Conservation (phyloP, 2,888 invertebrate genomes). For the Nomada goodeniana region DNA sequence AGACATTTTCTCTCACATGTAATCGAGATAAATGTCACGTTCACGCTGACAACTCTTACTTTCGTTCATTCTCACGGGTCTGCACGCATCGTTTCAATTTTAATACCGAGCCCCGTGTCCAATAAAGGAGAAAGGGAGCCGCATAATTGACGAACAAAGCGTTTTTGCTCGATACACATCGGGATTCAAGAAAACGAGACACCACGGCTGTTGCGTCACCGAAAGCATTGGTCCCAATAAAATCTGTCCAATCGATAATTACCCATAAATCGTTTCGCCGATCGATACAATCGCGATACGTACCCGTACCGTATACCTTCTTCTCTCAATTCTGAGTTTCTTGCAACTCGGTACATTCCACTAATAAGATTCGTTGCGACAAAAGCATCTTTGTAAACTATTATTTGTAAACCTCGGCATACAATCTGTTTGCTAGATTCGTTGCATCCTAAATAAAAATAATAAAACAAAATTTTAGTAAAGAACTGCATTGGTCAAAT, state of each 20-base stretch:
- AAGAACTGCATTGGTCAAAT: no score
- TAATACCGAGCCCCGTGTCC: conserved; percentile 45
- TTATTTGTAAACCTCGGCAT: neutral
- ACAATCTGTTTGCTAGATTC: neutral
- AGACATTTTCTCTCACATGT: conserved; percentile 13
- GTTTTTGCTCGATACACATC: conserved; percentile 42
- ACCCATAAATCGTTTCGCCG: conserved; percentile 71
- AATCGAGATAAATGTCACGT: conserved; percentile 58
- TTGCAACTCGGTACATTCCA: conserved; percentile 17
- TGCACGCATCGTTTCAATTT: conserved; percentile 39
- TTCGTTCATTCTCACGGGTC: conserved; percentile 47
- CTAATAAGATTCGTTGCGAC: conserved; percentile 12
- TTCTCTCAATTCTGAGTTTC: conserved; percentile 32
- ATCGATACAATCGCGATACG: conserved; percentile 54
- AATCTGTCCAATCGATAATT: conserved; percentile 69
- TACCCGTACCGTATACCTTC: conserved; percentile 38
- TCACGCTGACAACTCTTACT: conserved; percentile 29
- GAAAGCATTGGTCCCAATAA: conserved; percentile 45
- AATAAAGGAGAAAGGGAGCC: conserved; percentile 39
- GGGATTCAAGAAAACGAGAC: conserved; percentile 42
- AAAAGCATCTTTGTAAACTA: neutral
- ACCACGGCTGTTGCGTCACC: conserved; percentile 57
- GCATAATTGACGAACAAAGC: conserved; percentile 29
- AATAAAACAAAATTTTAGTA: no score
- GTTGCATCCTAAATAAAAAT: neutral